Evolutionary conservation across 2,888 invertebrate genomes (phyloP).

Genomic region (Ischnura elegans): DNA sequence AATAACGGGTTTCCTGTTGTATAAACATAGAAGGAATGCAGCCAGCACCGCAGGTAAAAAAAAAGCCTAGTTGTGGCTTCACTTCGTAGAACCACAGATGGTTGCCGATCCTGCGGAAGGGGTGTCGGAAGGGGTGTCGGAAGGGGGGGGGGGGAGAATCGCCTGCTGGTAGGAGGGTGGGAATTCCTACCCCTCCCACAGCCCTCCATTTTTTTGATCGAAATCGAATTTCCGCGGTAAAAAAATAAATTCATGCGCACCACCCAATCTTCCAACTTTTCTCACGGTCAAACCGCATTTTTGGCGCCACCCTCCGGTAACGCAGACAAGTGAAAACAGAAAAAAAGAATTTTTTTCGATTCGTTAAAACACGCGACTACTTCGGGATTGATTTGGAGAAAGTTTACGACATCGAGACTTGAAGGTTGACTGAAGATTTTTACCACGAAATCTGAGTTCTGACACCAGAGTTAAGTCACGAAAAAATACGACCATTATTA

Average conservation of each 20-base stretch:
- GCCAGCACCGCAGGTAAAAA: conserved; percentile 27
- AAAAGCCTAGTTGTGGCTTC: conserved; percentile 23
- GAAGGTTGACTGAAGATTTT: not conserved
- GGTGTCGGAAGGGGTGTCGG: not conserved
- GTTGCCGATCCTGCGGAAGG: not conserved
- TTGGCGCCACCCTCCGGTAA: not conserved
- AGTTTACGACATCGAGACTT: no score
- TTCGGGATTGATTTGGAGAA: not conserved
- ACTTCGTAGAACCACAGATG: conserved; percentile 31
- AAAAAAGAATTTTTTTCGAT: not conserved
- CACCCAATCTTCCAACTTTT: conserved; percentile 35
- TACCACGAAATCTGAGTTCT: no score
- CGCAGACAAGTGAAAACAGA: not conserved
- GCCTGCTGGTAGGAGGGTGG: not conserved
- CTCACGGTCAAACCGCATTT: conserved; percentile 12
- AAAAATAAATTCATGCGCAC: not conserved
- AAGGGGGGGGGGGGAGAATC: not conserved
- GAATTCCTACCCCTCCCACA: not conserved
- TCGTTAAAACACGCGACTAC: not conserved
- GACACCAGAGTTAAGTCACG: no score
- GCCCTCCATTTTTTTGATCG: not conserved
- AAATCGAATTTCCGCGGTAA: conserved; percentile 5
- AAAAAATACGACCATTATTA: no score
- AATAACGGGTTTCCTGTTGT: conserved; percentile 26
- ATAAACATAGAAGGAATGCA: conserved; percentile 14